phyloP scores from a whole-genome alignment of 2,797 vertebrate species.

The Rhincodon typus region DNA sequence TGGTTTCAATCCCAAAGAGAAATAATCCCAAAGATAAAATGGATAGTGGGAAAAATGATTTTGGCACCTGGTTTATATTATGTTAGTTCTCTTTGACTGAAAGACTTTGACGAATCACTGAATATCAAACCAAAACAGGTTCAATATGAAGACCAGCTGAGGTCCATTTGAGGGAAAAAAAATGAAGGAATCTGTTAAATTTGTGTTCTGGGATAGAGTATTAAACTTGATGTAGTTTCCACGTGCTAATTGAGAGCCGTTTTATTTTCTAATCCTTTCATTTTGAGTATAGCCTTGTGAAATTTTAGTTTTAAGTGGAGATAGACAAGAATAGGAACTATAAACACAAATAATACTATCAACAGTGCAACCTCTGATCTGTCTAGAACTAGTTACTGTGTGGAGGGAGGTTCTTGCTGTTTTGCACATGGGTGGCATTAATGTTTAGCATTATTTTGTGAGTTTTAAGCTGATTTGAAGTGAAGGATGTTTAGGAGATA shows the following conservation, averaged over 20 bases:
- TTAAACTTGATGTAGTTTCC: neutral
- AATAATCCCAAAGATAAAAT: neutral
- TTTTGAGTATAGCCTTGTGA: neutral
- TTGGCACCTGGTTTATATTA: neutral
- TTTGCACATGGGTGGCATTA: neutral
- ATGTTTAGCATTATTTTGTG: neutral
- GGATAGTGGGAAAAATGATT: neutral
- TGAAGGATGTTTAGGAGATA: neutral
- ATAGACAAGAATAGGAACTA: no score
- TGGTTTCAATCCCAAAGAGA: neutral
- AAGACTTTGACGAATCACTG: neutral
- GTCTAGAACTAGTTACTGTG: neutral
- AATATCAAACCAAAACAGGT: neutral
- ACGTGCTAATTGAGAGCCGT: neutral
- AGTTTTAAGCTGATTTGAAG: neutral
- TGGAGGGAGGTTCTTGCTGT: neutral
- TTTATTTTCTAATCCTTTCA: neutral
- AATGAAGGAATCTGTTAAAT: neutral
- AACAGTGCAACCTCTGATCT: neutral
- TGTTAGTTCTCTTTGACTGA: neutral
- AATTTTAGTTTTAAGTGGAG: neutral
- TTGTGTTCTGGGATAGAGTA: neutral
- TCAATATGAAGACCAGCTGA: neutral
- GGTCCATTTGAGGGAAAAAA: neutral
- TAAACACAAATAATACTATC: neutral